phyloP scores from a whole-genome alignment of 2,797 vertebrate species.

The Prionace glauca region DNA sequence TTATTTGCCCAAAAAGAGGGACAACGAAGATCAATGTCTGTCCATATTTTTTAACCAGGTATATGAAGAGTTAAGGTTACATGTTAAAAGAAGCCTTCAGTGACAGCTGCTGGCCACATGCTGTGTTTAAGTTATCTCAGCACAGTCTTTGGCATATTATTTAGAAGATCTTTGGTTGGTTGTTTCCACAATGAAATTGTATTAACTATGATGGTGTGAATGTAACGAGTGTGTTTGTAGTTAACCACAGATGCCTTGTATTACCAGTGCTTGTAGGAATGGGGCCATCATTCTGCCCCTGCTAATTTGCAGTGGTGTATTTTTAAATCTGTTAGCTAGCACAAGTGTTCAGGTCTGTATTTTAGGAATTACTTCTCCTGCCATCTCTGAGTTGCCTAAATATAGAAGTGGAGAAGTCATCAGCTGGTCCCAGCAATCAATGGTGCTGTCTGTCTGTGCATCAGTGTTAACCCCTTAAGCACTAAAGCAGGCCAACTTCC shows the following conservation, averaged over 20 bases:
- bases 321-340: conserved; percentile 51
- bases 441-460: background rate
- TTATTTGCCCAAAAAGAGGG: background rate
- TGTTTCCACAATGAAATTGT: background rate
- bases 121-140: background rate
- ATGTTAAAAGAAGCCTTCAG: background rate
- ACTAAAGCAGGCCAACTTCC: background rate
- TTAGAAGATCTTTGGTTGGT: background rate
- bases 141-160: background rate
- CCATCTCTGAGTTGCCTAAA: conserved; percentile 34
- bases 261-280: background rate
- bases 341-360: conserved; percentile 45
- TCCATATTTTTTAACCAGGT: background rate
- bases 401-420: background rate
- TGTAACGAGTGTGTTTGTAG: background rate
- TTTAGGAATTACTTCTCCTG: conserved; percentile 44
- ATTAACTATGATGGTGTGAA: background rate
- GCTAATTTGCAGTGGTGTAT: conserved; percentile 46
- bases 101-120: background rate
- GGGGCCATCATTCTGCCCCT: background rate
- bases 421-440: conserved; percentile 33
- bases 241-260: background rate
- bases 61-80: background rate
- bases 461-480: background rate
- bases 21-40: background rate